phyloP scores from a whole-genome alignment of 1,140 invertebrate genomes.

The Adoxophyes honmai region DNA sequence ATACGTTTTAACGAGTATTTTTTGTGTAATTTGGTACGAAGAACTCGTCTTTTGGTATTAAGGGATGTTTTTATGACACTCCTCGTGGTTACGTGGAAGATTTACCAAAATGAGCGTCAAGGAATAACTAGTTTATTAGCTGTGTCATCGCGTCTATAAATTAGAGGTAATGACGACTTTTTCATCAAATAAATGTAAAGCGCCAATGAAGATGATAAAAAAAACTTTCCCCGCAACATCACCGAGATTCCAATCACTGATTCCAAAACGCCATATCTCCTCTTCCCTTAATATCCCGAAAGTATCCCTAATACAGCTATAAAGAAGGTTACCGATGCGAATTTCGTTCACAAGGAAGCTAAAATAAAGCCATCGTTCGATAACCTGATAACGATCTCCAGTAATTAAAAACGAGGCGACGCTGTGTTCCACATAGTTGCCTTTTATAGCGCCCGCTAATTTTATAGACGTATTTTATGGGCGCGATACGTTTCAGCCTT shows the following conservation, averaged over 20 bases:
- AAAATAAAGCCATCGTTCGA: constrained; percentile 29
- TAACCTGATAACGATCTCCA: constrained; percentile 41
- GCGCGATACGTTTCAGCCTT: too few relatives aligned
- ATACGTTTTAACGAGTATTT: constrained; percentile 52
- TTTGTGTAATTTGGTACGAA: constrained; percentile 42
- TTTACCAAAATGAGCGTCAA: background rate
- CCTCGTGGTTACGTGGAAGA: constrained; percentile 7
- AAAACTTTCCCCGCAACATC: background rate
- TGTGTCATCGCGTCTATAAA: background rate
- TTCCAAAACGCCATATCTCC: background rate
- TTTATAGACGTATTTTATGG: background rate
- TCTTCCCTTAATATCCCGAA: background rate
- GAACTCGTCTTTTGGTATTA: constrained; percentile 16
- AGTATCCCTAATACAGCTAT: background rate
- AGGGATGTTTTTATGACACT: constrained; percentile 7
- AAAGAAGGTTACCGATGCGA: background rate
- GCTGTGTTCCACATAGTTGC: constrained; percentile 14
- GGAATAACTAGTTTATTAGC: background rate
- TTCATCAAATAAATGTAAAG: background rate
- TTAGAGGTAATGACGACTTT: background rate
- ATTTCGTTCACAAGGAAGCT: constrained; percentile 33
- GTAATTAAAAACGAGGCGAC: constrained; percentile 39
- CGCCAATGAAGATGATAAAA: background rate
- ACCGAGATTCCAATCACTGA: background rate
- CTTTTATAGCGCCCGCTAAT: constrained; percentile 9